Evolutionary conservation across 2,888 invertebrate genomes (phyloP), one percentile per base, ranked within the genome.

Genomic region (Rhingia rostrata): DNA sequence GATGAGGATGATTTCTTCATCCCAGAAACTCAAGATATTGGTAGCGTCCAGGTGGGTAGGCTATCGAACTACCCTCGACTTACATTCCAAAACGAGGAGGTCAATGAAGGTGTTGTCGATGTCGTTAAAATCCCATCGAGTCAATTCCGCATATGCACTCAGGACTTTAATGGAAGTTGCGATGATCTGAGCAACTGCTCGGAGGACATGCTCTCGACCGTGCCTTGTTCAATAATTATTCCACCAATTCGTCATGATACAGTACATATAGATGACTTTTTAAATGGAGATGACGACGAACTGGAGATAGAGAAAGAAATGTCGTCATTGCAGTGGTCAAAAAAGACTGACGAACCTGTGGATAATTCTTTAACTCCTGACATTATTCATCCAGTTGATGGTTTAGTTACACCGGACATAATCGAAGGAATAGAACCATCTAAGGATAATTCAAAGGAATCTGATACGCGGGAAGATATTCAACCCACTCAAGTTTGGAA

Each of bases 21-120:
- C 70, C 89, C 89, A 30, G 89, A 89, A 86, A 89, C 89, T 0
- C 89, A 89, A 79, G 88, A 88, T 56, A 63, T 86, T 1, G 51
- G 74, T 30, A 49, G 6, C 41, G 9, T 60, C 61, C 6, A 7
- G 22, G 22, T 22, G 22, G 22, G 2, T 6, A 51, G 33, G 12
- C 56, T 82, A 4, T 32, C 51, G 5, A 75, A 86, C 30, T 77
- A 79, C 3, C 69, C 74, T 0, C 72, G 67, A n/a, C 47, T 84
- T 56, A 54, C 74, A 4, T 74, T 73, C 6, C 63, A 53, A n/a
- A 56, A 60, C 33, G 69, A 58, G 5, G 35, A 70, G 6, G 61
- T 67, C 1, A 54, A 51, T 0, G 51, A 56, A 6, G 49, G 73
- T 9, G 9, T 49, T 9, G 54, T 45, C 0, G 85, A 84, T 12